Percentiles rank a stretch among this genome's conserved stretches.
Evolutionary conservation across 2,113 vertebrate genomes (phyloP).

Genomic region (Microcebus tavaratra): DNA sequence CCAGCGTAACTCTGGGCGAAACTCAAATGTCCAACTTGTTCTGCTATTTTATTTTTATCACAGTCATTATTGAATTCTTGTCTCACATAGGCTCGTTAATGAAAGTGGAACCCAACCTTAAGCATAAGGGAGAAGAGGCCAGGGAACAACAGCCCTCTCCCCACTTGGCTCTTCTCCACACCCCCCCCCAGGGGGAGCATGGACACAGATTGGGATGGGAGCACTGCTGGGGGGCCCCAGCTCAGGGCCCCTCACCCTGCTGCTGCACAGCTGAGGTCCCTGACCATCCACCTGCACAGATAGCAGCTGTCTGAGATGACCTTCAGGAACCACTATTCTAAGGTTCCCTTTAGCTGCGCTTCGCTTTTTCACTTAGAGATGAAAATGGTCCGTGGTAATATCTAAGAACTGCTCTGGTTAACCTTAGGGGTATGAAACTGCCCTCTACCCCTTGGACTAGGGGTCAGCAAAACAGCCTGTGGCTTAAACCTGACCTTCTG

Average conservation of each 20-base stretch:
- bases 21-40: not conserved
- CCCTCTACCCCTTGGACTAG: not conserved
- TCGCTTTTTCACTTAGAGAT: not conserved
- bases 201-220: not conserved
- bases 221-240: not conserved
- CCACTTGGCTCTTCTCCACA: not conserved
- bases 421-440: not conserved
- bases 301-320: not conserved
- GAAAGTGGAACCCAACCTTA: not conserved
- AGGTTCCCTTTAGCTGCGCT: not conserved
- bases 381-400: not conserved
- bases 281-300: not conserved
- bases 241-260: accelerated
- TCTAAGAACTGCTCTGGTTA: not conserved
- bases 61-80: not conserved
- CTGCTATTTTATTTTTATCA: not conserved
- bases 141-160: not conserved
- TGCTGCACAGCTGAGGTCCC: not conserved
- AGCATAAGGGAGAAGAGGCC: not conserved
- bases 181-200: not conserved
- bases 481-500: not conserved
- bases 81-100: not conserved
- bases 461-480: not conserved
- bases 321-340: not conserved
- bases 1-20: not conserved